These are phyloP conservation scores for Caenorhabditis tropicalis DNA, from an alignment of 1,140 invertebrate species.

Conservation along the genomic window DNA sequence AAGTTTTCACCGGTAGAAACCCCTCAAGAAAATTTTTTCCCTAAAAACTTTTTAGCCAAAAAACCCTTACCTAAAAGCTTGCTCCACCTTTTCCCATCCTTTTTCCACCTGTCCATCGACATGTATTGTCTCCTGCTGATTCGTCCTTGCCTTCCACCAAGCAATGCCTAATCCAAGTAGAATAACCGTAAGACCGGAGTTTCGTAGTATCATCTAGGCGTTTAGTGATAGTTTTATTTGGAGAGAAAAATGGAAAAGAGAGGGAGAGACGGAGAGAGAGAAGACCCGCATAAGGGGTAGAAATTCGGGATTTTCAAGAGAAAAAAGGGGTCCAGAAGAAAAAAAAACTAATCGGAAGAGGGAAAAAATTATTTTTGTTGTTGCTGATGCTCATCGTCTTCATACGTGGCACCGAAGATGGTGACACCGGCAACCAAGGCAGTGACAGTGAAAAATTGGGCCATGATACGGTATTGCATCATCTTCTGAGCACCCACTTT, in stretches of 20 bases:
- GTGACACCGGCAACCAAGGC: conserved; percentile 62
- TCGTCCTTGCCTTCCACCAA: not conserved
- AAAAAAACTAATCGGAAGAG: not conserved
- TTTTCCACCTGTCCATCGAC: conserved; percentile 2
- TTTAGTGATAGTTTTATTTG: too few relatives aligned
- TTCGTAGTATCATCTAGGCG: too few relatives aligned
- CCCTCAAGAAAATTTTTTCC: too few relatives aligned
- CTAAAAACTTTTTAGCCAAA: too few relatives aligned
- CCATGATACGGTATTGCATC: conserved; percentile 67
- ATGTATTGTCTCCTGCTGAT: not conserved
- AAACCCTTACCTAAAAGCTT: conserved; percentile 4
- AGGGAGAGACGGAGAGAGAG: not conserved
- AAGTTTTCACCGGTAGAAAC: too few relatives aligned
- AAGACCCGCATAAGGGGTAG: not conserved
- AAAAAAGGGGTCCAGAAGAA: not conserved
- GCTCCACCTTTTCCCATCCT: not conserved
- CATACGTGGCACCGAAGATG: conserved; percentile 56
- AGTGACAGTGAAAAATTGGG: conserved; percentile 65
- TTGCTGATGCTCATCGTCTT: conserved; percentile 17
- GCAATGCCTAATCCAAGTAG: not conserved
- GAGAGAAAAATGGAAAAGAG: too few relatives aligned
- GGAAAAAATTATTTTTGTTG: not conserved
- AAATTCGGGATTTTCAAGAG: not conserved
- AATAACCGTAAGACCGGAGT: not conserved
- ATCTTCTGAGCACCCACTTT: conserved; percentile 61